Percentiles rank a stretch among this genome's conserved stretches.
Evolutionary conservation across 2,797 vertebrate species (phyloP).

Genomic region (Hypotaenidia philippensis): DNA sequence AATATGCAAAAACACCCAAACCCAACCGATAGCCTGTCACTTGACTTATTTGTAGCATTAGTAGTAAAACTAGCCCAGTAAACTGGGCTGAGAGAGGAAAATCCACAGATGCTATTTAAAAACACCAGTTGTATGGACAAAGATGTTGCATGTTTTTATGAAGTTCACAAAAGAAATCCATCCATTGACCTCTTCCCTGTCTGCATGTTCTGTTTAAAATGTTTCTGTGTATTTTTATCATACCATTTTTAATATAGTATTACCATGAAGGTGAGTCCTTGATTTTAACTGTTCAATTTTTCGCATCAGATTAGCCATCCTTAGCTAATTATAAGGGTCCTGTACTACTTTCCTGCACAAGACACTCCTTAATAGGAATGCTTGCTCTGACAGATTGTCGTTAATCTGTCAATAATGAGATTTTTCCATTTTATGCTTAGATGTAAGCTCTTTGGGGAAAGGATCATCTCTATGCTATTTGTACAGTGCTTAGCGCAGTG

Average conservation of each 20-base stretch:
- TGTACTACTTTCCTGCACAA: neutral
- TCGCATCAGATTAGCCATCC: neutral
- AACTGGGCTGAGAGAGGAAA: neutral
- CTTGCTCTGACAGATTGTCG: constrained; percentile 50
- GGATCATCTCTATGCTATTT: constrained; percentile 50
- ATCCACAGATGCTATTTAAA: neutral
- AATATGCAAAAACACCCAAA: neutral
- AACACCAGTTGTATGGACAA: neutral
- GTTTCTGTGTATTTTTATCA: neutral
- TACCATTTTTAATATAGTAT: neutral
- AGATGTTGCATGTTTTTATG: neutral
- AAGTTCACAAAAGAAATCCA: neutral
- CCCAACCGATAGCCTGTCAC: neutral
- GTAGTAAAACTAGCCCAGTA: neutral
- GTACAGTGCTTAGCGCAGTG: neutral
- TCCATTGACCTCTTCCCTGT: neutral
- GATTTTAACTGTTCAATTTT: constrained; percentile 16
- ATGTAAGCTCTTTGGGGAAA: constrained; percentile 51
- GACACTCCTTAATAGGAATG: neutral
- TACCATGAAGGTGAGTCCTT: neutral
- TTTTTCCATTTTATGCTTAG: constrained; percentile 36
- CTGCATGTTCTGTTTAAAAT: neutral
- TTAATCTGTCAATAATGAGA: constrained; percentile 70
- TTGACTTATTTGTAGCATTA: neutral
- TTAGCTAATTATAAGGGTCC: constrained; percentile 2